Base-by-base conservation (phyloP, 1,140 invertebrate genomes). In the Listronotus bonariensis region DNA sequence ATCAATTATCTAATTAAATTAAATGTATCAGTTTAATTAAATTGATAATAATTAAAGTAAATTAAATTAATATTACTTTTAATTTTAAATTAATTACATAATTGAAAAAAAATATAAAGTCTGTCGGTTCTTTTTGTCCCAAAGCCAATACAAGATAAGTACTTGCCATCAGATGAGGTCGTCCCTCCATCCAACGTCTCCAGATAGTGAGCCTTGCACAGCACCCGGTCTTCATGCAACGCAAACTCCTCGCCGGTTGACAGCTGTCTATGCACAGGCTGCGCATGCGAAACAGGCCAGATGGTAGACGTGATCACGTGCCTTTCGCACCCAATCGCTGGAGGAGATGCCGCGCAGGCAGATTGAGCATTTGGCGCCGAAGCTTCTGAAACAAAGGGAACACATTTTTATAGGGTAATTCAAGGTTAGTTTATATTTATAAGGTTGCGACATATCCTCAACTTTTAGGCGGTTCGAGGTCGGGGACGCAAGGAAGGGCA, bases 241-340 rank as follows among this genome's bases (percentile, higher is more conserved):
- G 95, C 95, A 81, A 99, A 99, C 81, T 98, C 95, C 79, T 99
- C 97, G 0, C 96, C 96, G 0, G 96, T 99, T 42, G 92, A 95
- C 34, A 99, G 83, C 80, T 99, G 97, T 26, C 97, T 84, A 71
- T 97, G 96, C n/a, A 80, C 97, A 99, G 41, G 92, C 91, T 78
- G 98, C 95, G 78, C 97, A 99, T 7, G 96, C 93, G 81, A 99
- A 99, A 82, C 97, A 99, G 3, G 97, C 97, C 76, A 99, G 82
- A 80, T 99, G 97, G 80, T 98, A 99, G 14, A 99, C 92, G 76
- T 94, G 89, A 70, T 96, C 91, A 48, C 92, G 83, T 8, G 97
- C 96, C 77, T 95, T 88, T 59, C 97, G 83, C 65, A 99, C 96
- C 97, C 97, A 99, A 81, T 99, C 97, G 11, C 93, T 92, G 0